phyloP scores from a whole-genome alignment of 2,797 vertebrate species.

The Galaxias olidus region DNA sequence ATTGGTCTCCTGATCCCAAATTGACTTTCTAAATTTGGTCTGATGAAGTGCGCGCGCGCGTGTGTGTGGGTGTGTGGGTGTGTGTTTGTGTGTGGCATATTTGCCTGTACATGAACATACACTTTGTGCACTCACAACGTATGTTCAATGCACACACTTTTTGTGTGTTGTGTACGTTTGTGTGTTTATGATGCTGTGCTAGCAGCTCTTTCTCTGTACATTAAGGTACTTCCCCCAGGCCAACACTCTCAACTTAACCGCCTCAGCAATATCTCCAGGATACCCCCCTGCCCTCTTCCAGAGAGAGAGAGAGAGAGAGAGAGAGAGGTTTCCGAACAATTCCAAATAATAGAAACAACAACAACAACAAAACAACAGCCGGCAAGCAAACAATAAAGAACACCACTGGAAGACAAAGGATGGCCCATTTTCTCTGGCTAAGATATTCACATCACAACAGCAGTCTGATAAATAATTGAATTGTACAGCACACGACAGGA shows the following conservation, averaged over 20 bases:
- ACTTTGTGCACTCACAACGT: too few species aligned
- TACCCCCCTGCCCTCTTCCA: constrained; percentile 25
- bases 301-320: too few species aligned
- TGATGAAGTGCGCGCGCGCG: constrained; percentile 49
- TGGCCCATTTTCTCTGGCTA: constrained; percentile 25
- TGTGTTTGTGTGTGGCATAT: neutral
- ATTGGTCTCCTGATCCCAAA: constrained; percentile 80
- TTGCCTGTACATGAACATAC: too few species aligned
- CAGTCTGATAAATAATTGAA: constrained; percentile 44
- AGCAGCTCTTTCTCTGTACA: too few species aligned
- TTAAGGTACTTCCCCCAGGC: constrained; percentile 11
- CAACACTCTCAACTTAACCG: constrained; percentile 18
- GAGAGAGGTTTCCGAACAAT: neutral
- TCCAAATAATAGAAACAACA: constrained; percentile 17
- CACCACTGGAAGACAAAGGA: constrained; percentile 22
- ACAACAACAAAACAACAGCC: constrained; percentile 9
- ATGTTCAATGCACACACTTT: too few species aligned
- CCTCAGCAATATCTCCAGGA: constrained; percentile 37
- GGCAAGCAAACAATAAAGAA: constrained; percentile 9
- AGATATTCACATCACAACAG: constrained; percentile 23
- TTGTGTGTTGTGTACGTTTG: too few species aligned
- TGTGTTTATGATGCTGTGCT: too few species aligned
- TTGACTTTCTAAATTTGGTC: constrained; percentile 68
- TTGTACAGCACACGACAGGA: constrained; percentile 20
- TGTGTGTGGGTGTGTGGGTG: constrained; percentile 1